Evolutionary conservation across 2,888 invertebrate species (phyloP), one percentile per base, ranked within the genome.

Genomic region (Drosophila quinaria): DNA sequence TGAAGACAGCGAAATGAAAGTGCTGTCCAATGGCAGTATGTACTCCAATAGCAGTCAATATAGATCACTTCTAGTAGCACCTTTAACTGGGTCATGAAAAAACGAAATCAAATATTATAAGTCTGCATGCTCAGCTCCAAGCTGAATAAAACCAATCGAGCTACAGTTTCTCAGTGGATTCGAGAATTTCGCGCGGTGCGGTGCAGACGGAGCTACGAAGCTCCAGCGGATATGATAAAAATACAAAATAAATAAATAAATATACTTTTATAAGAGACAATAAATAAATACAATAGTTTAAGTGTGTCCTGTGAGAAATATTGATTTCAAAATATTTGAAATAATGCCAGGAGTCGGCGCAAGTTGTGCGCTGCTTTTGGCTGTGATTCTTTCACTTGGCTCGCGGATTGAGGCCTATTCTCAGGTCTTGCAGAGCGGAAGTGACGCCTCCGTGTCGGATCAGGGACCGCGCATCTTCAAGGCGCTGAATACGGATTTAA

Each of bases 401-500:
- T 63, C 25, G 31, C 50, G 50, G 39, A 52, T 49, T 1, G 58
- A 66, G 8, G 87, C 87, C 19, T 92, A 92, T 63, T 90, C 91
- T 1, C 91, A 91, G 78, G 90, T 91, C 15, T 47, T 76, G 25
- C 74, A 76, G 13, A 83, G 77, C 44, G 89, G 90, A n/a, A 74
- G 66, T 49, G 76, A 60, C 25, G 63, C 66, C 5, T 67, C 41
- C 0, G 33, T 25, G 25, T 25, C 54, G 17, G 69, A 76, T 3
- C 82, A 87, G 55, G 90, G 90, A 52, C 92, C 92, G 3, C 90
- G 91, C 58, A 90, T 92, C 2, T 92, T 78, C 49, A 92, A 91
- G 70, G 90, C 92, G 1, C 62, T 92, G 0, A 91, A 92, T 73
- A 87, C 91, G 78, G 92, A 92, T 84, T 80, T 92, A 70, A 88